Conservation (phyloP, 2,797 vertebrate genomes). For the Neostethus bicornis region DNA sequence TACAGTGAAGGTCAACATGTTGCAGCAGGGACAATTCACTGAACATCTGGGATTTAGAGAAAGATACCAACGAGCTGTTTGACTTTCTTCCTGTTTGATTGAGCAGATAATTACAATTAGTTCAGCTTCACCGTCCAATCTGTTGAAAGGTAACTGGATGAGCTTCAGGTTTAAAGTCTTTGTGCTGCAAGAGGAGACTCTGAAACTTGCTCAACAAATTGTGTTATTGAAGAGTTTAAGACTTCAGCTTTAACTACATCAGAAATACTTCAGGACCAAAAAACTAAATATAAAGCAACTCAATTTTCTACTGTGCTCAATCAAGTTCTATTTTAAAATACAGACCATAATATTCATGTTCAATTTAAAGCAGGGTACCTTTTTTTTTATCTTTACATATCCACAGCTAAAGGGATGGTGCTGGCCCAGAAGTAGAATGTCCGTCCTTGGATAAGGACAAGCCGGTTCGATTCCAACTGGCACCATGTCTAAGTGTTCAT, state of each 20-base stretch:
- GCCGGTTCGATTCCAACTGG: too few species aligned
- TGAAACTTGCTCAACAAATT: conserved; percentile 6
- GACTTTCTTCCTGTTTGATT: neutral
- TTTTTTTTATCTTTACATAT: too few species aligned
- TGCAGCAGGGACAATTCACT: neutral
- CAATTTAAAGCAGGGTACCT: too few species aligned
- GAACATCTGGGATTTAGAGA: neutral
- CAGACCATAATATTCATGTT: too few species aligned
- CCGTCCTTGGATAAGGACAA: too few species aligned
- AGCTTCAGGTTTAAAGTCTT: conserved; percentile 21
- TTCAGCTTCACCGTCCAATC: neutral
- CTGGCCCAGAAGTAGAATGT: too few species aligned
- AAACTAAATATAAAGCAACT: too few species aligned
- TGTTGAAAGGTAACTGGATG: conserved; percentile 1
- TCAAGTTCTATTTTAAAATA: too few species aligned
- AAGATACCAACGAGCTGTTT: neutral
- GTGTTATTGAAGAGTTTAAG: neutral
- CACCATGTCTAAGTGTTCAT: too few species aligned
- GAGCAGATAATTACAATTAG: neutral
- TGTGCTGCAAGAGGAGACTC: conserved; percentile 8
- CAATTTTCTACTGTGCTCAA: too few species aligned
- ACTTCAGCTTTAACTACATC: neutral
- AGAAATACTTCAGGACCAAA: too few species aligned
- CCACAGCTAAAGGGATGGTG: too few species aligned
- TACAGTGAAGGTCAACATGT: neutral